phyloP scores from a whole-genome alignment of 2,888 invertebrate genomes.

The Poecilobothrus nobilitatus region DNA sequence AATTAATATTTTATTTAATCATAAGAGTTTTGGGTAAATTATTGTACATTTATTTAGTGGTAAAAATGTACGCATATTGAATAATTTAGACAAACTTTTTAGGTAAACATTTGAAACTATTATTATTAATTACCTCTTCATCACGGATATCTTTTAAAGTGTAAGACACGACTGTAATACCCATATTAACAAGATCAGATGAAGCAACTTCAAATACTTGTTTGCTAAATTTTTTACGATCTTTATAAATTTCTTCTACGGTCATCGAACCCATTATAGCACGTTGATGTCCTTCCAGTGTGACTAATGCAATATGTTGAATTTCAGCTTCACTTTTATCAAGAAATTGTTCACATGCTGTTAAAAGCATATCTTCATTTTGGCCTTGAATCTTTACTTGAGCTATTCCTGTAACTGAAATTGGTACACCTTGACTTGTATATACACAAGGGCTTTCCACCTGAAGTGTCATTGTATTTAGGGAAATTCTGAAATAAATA shows the following conservation, averaged over 20 bases:
- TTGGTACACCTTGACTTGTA: conserved; percentile 92
- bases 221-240: conserved; percentile 91
- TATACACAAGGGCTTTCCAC: conserved; percentile 94
- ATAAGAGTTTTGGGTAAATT: background rate
- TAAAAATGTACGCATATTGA: background rate
- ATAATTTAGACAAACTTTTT: background rate
- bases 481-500: conserved; percentile 63
- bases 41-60: too few relatives aligned
- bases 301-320: conserved; percentile 83
- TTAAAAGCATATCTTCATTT: conserved; percentile 63
- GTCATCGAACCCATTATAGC: conserved; percentile 97
- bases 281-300: conserved; percentile 86
- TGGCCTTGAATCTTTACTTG: conserved; percentile 80
- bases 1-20: background rate
- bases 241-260: conserved; percentile 93
- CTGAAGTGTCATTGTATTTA: conserved; percentile 95
- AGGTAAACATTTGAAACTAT: background rate
- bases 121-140: conserved; percentile 71
- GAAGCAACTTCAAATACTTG: conserved; percentile 92
- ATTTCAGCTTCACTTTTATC: conserved; percentile 83
- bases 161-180: conserved; percentile 90
- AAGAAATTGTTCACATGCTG: conserved; percentile 89
- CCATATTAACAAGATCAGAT: conserved; percentile 92
- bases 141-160: conserved; percentile 90
- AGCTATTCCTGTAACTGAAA: conserved; percentile 94